phyloP scores from a whole-genome alignment of 2,113 vertebrate species.

The Cyphomyrus plagiostoma region DNA sequence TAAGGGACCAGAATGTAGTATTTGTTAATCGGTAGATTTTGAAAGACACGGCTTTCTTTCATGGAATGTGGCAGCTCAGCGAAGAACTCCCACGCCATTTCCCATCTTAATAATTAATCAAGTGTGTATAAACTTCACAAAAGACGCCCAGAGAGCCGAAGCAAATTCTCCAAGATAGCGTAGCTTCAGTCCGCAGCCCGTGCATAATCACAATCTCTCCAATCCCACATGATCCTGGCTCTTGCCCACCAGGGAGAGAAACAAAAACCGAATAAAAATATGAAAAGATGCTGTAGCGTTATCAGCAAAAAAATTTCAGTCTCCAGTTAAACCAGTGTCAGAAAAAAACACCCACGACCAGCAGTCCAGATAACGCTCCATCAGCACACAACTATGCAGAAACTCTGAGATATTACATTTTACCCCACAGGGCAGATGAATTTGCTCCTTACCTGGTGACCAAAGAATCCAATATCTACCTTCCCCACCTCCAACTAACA shows the following conservation, averaged over 20 bases:
- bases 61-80: neutral
- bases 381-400: conserved; percentile 19
- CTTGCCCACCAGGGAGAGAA: neutral
- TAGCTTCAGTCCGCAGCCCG: neutral
- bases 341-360: conserved; percentile 11
- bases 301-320: neutral
- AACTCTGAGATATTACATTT: conserved; percentile 20
- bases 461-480: neutral
- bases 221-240: neutral
- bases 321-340: neutral
- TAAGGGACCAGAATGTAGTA: neutral
- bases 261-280: neutral
- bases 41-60: neutral
- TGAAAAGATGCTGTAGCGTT: neutral
- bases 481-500: neutral
- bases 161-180: neutral
- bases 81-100: neutral
- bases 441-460: neutral
- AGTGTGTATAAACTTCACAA: neutral
- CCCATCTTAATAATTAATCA: neutral
- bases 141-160: neutral
- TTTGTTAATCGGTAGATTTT: neutral
- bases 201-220: neutral
- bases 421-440: neutral
- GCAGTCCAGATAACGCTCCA: conserved; percentile 10